A percentile compares a stretch with the other conserved stretches of the same genome.
Evolutionary conservation across 1,140 invertebrate species (phyloP).

Genomic region (Brachionus plicatilis): DNA sequence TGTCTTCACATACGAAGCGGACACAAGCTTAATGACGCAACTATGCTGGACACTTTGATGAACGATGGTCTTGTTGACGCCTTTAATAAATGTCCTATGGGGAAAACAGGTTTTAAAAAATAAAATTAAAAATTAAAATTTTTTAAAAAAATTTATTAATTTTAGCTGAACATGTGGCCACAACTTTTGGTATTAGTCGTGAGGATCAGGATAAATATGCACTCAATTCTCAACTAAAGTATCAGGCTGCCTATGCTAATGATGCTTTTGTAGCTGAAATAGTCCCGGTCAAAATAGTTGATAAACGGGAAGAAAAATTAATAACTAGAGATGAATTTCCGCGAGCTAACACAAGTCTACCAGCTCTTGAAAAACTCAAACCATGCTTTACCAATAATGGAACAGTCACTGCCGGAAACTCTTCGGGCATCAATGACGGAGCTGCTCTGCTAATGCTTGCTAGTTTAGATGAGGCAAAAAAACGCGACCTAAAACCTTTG

Average conservation of each 20-base stretch:
- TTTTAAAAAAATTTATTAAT: too few species aligned
- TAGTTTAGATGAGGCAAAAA: constrained; percentile 59
- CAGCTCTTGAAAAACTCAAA: constrained; percentile 50
- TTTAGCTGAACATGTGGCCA: constrained; percentile 72
- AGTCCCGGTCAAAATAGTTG: constrained; percentile 20
- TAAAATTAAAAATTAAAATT: too few species aligned
- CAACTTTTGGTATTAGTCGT: constrained; percentile 65
- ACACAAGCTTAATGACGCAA: constrained; percentile 66
- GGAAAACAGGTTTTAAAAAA: constrained; percentile 66
- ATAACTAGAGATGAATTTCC: constrained; percentile 54
- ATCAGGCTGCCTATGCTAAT: constrained; percentile 62
- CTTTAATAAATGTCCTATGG: constrained; percentile 74
- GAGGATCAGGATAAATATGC: constrained; percentile 73
- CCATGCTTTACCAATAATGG: constrained; percentile 54
- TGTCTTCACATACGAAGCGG: constrained; percentile 64
- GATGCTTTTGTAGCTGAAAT: constrained; percentile 63
- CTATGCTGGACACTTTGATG: constrained; percentile 67
- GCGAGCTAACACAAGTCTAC: constrained; percentile 48
- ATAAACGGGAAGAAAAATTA: constrained; percentile 29
- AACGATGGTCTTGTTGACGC: constrained; percentile 74
- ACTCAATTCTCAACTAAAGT: constrained; percentile 66
- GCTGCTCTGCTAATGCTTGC: constrained; percentile 73
- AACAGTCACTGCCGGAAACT: constrained; percentile 55
- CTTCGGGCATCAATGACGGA: constrained; percentile 70
- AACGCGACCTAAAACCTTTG: constrained; percentile 53